Percentiles rank a stretch among this genome's conserved stretches.
These are phyloP conservation scores for Sinhomidia bicolor DNA, from an alignment of 2,888 invertebrate species.

Conservation along the genomic window DNA sequence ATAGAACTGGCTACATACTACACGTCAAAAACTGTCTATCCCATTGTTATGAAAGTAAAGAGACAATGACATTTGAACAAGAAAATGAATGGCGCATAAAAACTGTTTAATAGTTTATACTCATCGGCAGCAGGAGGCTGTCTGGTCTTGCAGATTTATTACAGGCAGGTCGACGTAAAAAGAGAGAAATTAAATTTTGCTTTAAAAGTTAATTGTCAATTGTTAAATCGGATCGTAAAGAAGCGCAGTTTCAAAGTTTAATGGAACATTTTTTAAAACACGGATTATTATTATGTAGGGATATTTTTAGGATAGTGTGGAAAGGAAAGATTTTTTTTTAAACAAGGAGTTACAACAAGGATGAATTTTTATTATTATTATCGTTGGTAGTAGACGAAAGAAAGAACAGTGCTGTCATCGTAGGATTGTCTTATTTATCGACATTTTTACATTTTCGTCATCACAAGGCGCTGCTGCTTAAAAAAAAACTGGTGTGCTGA, in stretches of 20 bases:
- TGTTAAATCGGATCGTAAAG: background rate
- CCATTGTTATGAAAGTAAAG: background rate
- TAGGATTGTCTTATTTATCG: too few relatives aligned
- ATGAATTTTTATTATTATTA: too few relatives aligned
- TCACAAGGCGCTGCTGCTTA: too few relatives aligned
- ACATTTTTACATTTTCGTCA: background rate
- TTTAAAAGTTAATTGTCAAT: slow-evolving; percentile 23
- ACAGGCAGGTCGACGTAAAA: background rate
- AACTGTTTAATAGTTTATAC: slow-evolving; percentile 13
- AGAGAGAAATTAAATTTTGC: background rate
- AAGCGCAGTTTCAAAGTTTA: background rate
- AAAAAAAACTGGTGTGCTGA: background rate
- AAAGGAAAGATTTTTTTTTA: too few relatives aligned
- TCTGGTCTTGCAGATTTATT: background rate
- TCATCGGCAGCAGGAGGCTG: background rate
- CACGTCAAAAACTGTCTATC: background rate
- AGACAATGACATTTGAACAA: background rate
- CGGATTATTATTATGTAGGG: background rate
- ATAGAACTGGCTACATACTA: background rate
- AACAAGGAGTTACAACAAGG: too few relatives aligned
- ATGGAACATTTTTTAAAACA: too few relatives aligned
- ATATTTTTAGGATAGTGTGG: too few relatives aligned
- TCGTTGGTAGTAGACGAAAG: too few relatives aligned
- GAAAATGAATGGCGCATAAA: background rate
- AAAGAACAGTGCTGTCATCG: too few relatives aligned